phyloP scores from a whole-genome alignment of 2,888 invertebrate genomes.

The Adelphocoris suturalis region DNA sequence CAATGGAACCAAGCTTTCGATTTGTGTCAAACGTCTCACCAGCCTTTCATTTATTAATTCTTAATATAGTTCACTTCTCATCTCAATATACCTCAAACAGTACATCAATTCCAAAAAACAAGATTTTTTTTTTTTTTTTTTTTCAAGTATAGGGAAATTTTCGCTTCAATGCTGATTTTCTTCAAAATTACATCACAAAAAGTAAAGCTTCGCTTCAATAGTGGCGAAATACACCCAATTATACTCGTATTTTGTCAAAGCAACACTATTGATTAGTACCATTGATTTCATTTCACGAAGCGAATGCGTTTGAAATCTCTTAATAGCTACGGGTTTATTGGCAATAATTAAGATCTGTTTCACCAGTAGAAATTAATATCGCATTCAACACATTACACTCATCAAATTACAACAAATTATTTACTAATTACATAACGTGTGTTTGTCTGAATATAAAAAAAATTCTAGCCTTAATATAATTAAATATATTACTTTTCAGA shows the following conservation, averaged over 20 bases:
- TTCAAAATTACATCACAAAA: constrained; percentile 30
- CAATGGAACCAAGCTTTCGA: constrained; percentile 47
- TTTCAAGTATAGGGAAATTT: constrained; percentile 49
- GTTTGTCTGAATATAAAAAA: constrained; percentile 64
- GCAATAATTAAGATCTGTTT: constrained; percentile 62
- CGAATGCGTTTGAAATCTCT: constrained; percentile 59
- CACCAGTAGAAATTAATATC: constrained; percentile 50
- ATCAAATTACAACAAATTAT: constrained; percentile 57
- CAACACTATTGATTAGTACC: constrained; percentile 65
- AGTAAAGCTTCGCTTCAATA: constrained; percentile 45
- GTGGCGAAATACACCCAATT: constrained; percentile 40
- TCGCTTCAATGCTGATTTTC: constrained; percentile 33
- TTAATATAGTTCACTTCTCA: constrained; percentile 66
- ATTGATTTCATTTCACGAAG: constrained; percentile 57
- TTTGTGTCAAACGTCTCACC: constrained; percentile 69
- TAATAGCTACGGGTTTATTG: constrained; percentile 69
- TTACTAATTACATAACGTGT: constrained; percentile 60
- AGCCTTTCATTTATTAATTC: constrained; percentile 70
- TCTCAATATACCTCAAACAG: constrained; percentile 67
- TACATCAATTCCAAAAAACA: constrained; percentile 55
- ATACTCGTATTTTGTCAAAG: constrained; percentile 22
- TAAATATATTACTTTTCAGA: constrained; percentile 48
- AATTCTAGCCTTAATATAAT: constrained; percentile 49
- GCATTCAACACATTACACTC: constrained; percentile 64
- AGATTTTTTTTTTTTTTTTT: not conserved